Evolutionary conservation across 2,888 invertebrate species (phyloP).

Genomic region (Tetragnatha montana): DNA sequence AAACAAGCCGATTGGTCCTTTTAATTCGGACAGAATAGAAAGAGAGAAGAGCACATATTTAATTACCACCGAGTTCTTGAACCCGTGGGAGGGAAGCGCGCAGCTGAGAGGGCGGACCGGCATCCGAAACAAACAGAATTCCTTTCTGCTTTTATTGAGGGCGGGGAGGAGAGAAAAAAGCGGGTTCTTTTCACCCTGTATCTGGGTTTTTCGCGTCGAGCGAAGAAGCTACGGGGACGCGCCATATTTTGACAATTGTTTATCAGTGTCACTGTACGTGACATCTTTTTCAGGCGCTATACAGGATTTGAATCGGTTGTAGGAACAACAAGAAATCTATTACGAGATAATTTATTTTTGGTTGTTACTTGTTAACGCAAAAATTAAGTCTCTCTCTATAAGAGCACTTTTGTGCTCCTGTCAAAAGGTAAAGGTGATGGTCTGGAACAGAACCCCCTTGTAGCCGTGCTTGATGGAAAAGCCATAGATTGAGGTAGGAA

Average conservation of each 20-base stretch:
- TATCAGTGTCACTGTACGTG: not conserved
- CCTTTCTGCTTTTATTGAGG: constrained; percentile 21
- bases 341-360: no score
- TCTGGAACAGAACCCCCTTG: no score
- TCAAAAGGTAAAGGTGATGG: no score
- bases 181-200: no score
- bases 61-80: constrained; percentile 7
- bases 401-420: no score
- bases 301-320: not conserved
- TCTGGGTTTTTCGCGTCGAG: no score
- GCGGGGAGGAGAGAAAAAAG: not conserved
- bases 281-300: no score
- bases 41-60: not conserved
- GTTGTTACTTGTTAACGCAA: no score
- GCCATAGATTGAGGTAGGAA: no score
- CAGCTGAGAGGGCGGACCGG: constrained; percentile 24
- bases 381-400: no score
- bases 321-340: not conserved
- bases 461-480: no score
- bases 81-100: not conserved
- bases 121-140: constrained; percentile 40
- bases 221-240: not conserved
- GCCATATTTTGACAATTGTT: not conserved
- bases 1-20: not conserved
- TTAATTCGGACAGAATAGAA: not conserved